Conservation (phyloP, 2,113 vertebrate genomes). For the Heliornis fulica region DNA sequence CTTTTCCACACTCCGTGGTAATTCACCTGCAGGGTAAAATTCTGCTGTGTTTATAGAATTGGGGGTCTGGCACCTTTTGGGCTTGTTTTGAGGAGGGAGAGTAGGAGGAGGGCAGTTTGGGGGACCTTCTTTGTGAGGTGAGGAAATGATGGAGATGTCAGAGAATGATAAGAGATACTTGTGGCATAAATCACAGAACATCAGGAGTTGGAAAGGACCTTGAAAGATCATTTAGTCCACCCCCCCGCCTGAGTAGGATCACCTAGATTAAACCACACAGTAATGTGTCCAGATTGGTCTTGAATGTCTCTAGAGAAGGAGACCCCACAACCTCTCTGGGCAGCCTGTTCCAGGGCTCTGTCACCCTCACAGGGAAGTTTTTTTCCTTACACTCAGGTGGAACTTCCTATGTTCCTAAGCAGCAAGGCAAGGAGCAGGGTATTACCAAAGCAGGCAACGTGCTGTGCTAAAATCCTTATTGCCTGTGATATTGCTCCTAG, state of each 20-base stretch:
- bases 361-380: too few relatives aligned
- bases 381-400: too few relatives aligned
- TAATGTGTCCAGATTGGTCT: too few relatives aligned
- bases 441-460: neutral
- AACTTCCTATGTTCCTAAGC: too few relatives aligned
- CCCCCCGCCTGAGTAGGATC: too few relatives aligned
- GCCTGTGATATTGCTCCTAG: neutral
- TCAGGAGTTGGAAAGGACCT: too few relatives aligned
- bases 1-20: constrained; percentile 43
- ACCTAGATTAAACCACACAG: too few relatives aligned
- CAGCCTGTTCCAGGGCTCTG: too few relatives aligned
- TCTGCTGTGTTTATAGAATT: neutral
- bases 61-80: neutral
- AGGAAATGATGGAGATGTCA: neutral
- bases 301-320: too few relatives aligned
- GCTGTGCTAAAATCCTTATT: neutral
- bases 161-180: neutral
- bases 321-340: too few relatives aligned
- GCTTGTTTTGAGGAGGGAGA: neutral
- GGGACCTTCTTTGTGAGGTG: neutral
- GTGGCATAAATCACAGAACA: too few relatives aligned
- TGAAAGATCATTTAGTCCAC: too few relatives aligned
- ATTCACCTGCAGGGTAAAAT: constrained; percentile 50
- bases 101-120: neutral
- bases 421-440: neutral